Evolutionary conservation across 2,797 vertebrate species (phyloP), one percentile per base, ranked within the genome.

Genomic region (Gadopsis bispinosus): DNA sequence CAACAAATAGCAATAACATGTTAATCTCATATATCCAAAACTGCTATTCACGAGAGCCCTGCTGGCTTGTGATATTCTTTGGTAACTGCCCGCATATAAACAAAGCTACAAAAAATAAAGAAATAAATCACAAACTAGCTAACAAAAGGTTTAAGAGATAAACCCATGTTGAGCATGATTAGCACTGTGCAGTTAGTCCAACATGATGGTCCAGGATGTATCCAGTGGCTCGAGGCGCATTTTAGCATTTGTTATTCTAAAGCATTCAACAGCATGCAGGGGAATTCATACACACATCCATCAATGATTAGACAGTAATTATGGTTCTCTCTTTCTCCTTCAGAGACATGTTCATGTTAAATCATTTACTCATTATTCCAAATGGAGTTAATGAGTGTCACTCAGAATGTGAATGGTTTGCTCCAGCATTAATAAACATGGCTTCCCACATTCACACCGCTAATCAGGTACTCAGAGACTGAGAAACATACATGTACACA

Each of bases 351-450:
- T n/a, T n/a, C 53, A 37, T 80, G 83, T 87, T 87, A 85, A 85
- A 91, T 93, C 83, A 88, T 88, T 92, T 74, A 91, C 80, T 81
- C 82, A 83, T 92, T 90, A 88, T 89, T 86, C 83, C 81, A 91
- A 87, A 85, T 73, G 66, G 75, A 88, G 86, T 91, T 87, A 91
- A 92, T 93, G 82, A 92, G 76, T 87, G 86, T 71, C 83, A 77
- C 79, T 78, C 70, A 80, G 61, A 87, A 85, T 75, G 76, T 83
- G 90, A 92, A 84, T 74, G 71, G 83, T 80, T 83, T 58, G 48
- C 77, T 81, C 39, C 43, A 53, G 63, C 73, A 80, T 88, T 88
- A 88, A 91, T 89, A 83, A 87, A 88, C 86, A 85, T 69, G 75
- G 81, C 81, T 85, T 87, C 75, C 75, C 81, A 90, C 83, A 87